Percentiles rank a stretch among this genome's conserved stretches.
These are phyloP conservation scores for Oscheius sp. DNA, from an alignment of 2,888 invertebrate genomes.

Conservation along the genomic window DNA sequence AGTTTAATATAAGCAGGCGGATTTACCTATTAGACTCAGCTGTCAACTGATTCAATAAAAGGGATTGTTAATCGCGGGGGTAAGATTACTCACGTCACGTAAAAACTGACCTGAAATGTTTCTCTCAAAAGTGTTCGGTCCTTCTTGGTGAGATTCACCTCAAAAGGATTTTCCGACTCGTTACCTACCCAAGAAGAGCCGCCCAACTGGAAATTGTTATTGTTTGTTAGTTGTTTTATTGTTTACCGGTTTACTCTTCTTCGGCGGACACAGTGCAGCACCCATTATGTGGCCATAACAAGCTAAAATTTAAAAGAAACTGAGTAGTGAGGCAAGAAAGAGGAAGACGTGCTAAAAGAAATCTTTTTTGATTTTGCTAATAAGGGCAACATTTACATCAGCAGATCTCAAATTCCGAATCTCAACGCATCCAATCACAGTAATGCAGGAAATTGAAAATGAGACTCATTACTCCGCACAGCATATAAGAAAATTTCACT, in stretches of 20 bases:
- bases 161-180: conserved; percentile 69
- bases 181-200: conserved; percentile 65
- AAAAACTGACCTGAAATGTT: conserved; percentile 59
- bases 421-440: neutral
- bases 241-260: conserved; percentile 58
- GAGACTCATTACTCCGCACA: too few species aligned
- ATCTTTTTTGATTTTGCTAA: neutral
- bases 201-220: conserved; percentile 53
- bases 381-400: neutral
- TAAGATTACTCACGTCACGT: too few species aligned
- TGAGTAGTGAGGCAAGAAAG: neutral
- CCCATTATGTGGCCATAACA: conserved; percentile 50
- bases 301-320: neutral
- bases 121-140: conserved; percentile 65
- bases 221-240: too few species aligned
- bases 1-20: too few species aligned
- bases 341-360: neutral
- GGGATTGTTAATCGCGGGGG: too few species aligned
- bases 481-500: too few species aligned
- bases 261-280: conserved; percentile 63
- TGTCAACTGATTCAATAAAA: too few species aligned
- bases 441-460: neutral
- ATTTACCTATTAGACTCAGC: too few species aligned
- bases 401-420: neutral
- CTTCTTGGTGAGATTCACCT: conserved; percentile 61